Evolutionary conservation across 2,113 vertebrate genomes (phyloP), one percentile per base, ranked within the genome.

Genomic region (Carassius carassius): DNA sequence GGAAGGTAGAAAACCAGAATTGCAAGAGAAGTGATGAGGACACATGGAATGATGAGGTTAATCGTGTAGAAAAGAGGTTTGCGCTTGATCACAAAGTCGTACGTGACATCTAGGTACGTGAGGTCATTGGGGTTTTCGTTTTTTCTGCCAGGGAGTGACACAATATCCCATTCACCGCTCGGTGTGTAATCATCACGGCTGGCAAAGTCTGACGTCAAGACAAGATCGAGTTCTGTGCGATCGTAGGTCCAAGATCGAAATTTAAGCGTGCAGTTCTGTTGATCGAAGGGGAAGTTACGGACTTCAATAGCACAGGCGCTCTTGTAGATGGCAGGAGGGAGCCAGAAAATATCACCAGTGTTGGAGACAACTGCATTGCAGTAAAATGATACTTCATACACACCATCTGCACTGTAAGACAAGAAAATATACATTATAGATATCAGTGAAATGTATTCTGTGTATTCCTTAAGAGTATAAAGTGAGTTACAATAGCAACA

Each of bases 161-260:
- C 95, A 0, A 96, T 94, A 81, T 96, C 95, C 95, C 95, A 96
- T 89, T 96, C 95, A 0, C 95, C 95, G 1, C 95, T 96, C 0
- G 95, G 95, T 0, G 93, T 95, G 90, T 94, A 96, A 92, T 96
- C 95, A 0, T 96, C 95, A 0, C 93, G 93, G 82, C 94, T 95
- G 78, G 95, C 95, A 10, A 92, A 95, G 88, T 95, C 94, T 0
- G 94, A 95, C 2, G 90, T 94, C 88, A 95, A 93, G 72, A 93
- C 90, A 0, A 96, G 91, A 81, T 96, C 95, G 41, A 96, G 82
- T 79, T 95, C 95, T 0, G 95, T 95, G 90, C 92, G 93, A 90
- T 95, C 95, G 3, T 96, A 95, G 0, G 95, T 96, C 95, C 95
- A 96, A 2, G 95, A 96, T 67, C 95, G 94, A 83, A 96, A 96